phyloP scores from a whole-genome alignment of 1,140 invertebrate genomes.

The Drosophila ambigua region DNA sequence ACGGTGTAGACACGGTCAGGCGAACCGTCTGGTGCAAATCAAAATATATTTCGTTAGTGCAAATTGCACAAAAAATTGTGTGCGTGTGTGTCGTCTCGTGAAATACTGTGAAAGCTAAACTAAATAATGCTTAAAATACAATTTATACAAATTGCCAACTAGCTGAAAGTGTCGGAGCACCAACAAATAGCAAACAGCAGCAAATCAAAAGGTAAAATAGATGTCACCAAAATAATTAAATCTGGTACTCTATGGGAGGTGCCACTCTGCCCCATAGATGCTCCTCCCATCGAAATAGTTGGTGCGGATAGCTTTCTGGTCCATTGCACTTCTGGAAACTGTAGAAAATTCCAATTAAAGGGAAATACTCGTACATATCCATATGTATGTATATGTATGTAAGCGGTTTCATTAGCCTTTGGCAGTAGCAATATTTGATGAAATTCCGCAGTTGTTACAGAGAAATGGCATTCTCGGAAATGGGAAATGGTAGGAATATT shows the following conservation, averaged over 20 bases:
- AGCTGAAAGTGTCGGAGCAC: slow-evolving; percentile 43
- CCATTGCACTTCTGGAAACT: too few species aligned
- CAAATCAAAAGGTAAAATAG: slow-evolving; percentile 46
- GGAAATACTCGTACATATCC: not conserved
- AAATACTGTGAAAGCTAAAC: slow-evolving; percentile 48
- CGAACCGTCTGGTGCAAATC: slow-evolving; percentile 38
- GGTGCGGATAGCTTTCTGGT: too few species aligned
- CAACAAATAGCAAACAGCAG: slow-evolving; percentile 51
- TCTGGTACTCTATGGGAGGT: too few species aligned
- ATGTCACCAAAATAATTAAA: slow-evolving; percentile 50
- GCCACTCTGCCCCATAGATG: too few species aligned
- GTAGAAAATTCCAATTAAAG: too few species aligned
- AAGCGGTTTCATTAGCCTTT: slow-evolving; percentile 7
- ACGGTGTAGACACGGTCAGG: slow-evolving; percentile 3
- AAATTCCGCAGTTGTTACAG: slow-evolving; percentile 28
- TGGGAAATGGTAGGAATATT: slow-evolving; percentile 13
- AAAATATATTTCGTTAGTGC: slow-evolving; percentile 12
- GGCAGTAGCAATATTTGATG: slow-evolving; percentile 33
- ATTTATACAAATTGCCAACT: slow-evolving; percentile 69
- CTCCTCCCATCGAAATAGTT: too few species aligned
- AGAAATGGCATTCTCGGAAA: slow-evolving; percentile 20
- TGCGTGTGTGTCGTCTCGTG: slow-evolving; percentile 29
- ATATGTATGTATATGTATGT: slow-evolving; percentile 19
- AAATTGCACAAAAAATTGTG: slow-evolving; percentile 36
- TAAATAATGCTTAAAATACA: slow-evolving; percentile 75